Conservation (phyloP, 1,140 invertebrate genomes). For the Danaus melanippus region DNA sequence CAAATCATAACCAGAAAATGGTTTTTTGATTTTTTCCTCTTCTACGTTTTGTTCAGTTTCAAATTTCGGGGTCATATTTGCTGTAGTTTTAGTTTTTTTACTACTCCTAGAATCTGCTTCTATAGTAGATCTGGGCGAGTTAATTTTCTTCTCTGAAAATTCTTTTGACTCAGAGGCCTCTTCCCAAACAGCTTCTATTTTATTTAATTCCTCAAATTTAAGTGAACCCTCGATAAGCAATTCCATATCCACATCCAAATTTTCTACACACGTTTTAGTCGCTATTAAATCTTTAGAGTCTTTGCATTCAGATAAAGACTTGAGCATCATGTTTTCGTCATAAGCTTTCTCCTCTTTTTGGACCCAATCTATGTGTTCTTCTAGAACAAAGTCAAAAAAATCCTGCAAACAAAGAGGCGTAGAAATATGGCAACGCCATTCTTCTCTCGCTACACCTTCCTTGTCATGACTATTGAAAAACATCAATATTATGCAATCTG, state of each 20-base stretch:
- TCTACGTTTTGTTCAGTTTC: conserved; percentile 3
- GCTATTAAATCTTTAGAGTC: conserved; percentile 29
- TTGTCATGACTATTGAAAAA: conserved; percentile 58
- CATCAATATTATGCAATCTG: conserved; percentile 50
- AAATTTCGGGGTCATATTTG: conserved; percentile 26
- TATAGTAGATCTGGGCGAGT: conserved; percentile 22
- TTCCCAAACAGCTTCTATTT: conserved; percentile 23
- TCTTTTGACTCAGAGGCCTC: conserved; percentile 23
- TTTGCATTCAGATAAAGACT: conserved; percentile 35
- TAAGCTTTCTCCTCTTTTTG: conserved; percentile 58
- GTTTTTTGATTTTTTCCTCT: conserved; percentile 22
- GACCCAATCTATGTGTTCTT: conserved; percentile 70
- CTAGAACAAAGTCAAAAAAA: conserved; percentile 71
- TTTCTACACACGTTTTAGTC: conserved; percentile 37
- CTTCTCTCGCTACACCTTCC: conserved; percentile 41
- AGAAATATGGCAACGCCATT: conserved; percentile 57
- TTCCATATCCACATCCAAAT: conserved; percentile 46
- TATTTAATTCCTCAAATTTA: conserved; percentile 44
- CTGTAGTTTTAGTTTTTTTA: conserved; percentile 36
- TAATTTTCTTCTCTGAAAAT: conserved; percentile 24
- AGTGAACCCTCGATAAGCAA: conserved; percentile 59
- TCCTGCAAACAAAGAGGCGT: conserved; percentile 72
- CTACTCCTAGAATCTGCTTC: conserved; percentile 36
- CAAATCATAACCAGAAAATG: conserved; percentile 63
- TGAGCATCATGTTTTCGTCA: conserved; percentile 32